Conservation (phyloP, 2,888 invertebrate species). For the Drepanosiphum platanoidis region DNA sequence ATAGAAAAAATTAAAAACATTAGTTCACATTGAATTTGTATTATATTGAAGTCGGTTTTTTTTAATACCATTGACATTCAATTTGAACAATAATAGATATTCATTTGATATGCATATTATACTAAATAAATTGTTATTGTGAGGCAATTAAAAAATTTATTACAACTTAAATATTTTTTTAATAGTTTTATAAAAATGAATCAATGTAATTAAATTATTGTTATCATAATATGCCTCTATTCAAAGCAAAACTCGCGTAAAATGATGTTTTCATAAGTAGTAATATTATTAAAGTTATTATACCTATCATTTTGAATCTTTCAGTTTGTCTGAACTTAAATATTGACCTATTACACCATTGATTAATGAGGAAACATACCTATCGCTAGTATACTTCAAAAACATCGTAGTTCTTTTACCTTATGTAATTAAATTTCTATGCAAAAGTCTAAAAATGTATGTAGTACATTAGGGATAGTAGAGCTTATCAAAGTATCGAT, state of each 20-base stretch:
- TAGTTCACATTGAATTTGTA: not conserved
- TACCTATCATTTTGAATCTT: not conserved
- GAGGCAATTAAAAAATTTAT: no score
- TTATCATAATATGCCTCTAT: not conserved
- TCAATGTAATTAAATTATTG: not conserved
- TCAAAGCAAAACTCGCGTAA: not conserved
- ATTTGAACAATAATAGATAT: not conserved
- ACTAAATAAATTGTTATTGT: not conserved
- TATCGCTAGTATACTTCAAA: not conserved
- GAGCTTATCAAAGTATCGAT: not conserved
- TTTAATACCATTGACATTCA: not conserved
- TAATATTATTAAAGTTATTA: no score
- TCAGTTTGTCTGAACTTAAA: not conserved
- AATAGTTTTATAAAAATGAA: not conserved
- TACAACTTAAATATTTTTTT: not conserved
- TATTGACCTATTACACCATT: slow-evolving; percentile 17
- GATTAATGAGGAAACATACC: slow-evolving; percentile 23
- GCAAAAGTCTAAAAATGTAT: not conserved
- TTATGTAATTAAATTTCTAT: not conserved
- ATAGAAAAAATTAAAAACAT: not conserved
- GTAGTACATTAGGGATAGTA: not conserved
- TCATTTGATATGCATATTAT: not conserved
- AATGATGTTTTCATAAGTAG: not conserved
- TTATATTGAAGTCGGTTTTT: not conserved
- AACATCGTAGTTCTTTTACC: not conserved